A percentile compares a stretch with the other conserved stretches of the same genome.
Conservation (phyloP, 2,888 invertebrate species). For the Syritta pipiens region DNA sequence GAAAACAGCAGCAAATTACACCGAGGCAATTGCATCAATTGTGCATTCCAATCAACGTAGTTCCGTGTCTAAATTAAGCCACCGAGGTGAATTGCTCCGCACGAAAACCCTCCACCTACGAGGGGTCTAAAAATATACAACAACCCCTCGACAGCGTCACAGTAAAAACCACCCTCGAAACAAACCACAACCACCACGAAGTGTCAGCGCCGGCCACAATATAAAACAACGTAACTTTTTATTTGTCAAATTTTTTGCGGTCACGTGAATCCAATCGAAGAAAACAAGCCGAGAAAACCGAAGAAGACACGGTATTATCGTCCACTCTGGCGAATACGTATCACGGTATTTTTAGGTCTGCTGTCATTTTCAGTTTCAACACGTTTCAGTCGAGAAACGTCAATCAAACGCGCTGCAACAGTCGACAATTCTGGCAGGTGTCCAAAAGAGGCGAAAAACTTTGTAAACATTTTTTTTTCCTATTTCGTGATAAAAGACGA, state of each 20-base stretch:
- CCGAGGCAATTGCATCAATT: slow-evolving; percentile 41
- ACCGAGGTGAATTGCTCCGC: slow-evolving; percentile 26
- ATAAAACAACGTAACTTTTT: slow-evolving; percentile 11
- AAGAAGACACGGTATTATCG: background rate
- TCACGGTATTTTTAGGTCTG: slow-evolving; percentile 29
- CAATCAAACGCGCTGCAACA: slow-evolving; percentile 39
- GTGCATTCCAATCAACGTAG: slow-evolving; percentile 38
- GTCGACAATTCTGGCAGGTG: slow-evolving; percentile 31
- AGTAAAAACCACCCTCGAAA: slow-evolving; percentile 8
- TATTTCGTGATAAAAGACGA: background rate
- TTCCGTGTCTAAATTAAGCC: slow-evolving; percentile 42
- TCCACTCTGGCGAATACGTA: slow-evolving; percentile 42
- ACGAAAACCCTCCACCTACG: slow-evolving; percentile 33
- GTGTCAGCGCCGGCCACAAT: slow-evolving; percentile 56
- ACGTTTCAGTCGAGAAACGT: slow-evolving; percentile 57
- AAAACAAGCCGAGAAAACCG: background rate
- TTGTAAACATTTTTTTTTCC: background rate
- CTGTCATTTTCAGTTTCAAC: slow-evolving; percentile 48
- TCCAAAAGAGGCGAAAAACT: slow-evolving; percentile 34
- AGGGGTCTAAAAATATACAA: slow-evolving; percentile 46
- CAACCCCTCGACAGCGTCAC: slow-evolving; percentile 20
- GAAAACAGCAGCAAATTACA: slow-evolving; percentile 2
- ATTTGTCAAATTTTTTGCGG: too few relatives aligned
- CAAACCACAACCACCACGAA: background rate
- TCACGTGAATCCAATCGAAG: slow-evolving; percentile 51